Conservation (phyloP, 2,113 vertebrate genomes). For the Eolophus roseicapilla region DNA sequence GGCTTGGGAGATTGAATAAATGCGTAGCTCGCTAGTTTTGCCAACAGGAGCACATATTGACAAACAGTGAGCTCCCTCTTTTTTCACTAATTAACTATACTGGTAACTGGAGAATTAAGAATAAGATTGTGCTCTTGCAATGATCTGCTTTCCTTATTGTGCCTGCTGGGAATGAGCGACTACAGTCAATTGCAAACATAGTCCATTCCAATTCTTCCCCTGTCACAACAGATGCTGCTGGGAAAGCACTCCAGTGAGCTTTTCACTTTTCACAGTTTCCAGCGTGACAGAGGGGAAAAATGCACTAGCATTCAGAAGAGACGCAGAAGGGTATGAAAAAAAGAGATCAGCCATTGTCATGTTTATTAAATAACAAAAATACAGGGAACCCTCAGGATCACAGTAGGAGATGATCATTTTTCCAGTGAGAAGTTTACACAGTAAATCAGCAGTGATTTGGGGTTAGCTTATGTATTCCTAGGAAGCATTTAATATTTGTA, state of each 20-base stretch:
- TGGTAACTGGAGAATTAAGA: constrained; percentile 56
- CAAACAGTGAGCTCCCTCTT: constrained; percentile 49
- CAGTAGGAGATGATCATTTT: background rate
- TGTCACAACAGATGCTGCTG: constrained; percentile 20
- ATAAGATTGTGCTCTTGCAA: constrained; percentile 40
- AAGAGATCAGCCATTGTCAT: background rate
- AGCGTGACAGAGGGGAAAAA: background rate
- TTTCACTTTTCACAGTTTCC: background rate
- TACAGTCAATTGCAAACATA: constrained; percentile 9
- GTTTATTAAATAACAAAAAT: background rate
- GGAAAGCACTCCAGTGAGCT: background rate
- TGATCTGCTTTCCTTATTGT: constrained; percentile 41
- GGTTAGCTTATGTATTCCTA: background rate
- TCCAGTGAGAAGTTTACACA: background rate
- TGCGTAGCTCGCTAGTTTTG: constrained; percentile 48
- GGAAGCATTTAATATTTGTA: background rate
- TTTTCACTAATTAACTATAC: constrained; percentile 52
- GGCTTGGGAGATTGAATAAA: constrained; percentile 44
- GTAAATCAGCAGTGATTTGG: background rate
- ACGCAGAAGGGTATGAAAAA: background rate
- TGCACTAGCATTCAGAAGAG: background rate
- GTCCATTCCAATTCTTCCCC: constrained; percentile 23
- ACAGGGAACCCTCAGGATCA: background rate
- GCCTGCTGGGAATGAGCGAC: constrained; percentile 54
- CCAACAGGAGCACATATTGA: constrained; percentile 65